Percentiles rank a stretch among this genome's conserved stretches.
phyloP scores from a whole-genome alignment of 2,113 vertebrate genomes.

The Gambusia holbrooki region DNA sequence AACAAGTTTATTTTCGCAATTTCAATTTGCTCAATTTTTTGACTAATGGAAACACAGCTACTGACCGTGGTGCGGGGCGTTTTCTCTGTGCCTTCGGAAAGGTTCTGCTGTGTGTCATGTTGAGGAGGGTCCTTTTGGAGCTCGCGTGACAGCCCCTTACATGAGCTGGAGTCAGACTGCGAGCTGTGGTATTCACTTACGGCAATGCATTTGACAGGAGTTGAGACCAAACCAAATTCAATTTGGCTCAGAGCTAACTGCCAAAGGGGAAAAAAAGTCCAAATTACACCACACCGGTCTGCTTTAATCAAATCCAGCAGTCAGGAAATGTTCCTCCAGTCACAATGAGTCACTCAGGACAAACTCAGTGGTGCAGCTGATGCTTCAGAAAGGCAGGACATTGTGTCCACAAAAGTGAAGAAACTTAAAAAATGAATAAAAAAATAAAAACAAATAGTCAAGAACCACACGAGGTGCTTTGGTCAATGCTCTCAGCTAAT shows the following conservation, averaged over 20 bases:
- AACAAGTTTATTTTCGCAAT: too few relatives aligned
- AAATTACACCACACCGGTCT: slow-evolving; percentile 5
- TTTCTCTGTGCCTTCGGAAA: not conserved
- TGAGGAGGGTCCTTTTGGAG: not conserved
- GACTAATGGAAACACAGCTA: too few relatives aligned
- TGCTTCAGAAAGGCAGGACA: not conserved
- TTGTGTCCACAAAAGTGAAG: not conserved
- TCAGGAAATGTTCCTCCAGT: not conserved
- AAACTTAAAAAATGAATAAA: not conserved
- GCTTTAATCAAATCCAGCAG: not conserved
- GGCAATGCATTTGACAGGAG: not conserved
- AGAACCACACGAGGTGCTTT: not conserved
- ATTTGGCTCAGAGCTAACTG: slow-evolving; percentile 10
- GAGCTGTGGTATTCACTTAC: not conserved
- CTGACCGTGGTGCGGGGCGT: not conserved
- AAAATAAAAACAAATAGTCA: not conserved
- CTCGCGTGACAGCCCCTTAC: not conserved
- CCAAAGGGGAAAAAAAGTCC: not conserved
- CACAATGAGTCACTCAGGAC: not conserved
- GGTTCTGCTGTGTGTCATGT: not conserved
- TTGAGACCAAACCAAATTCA: slow-evolving; percentile 21
- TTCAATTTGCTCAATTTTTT: too few relatives aligned
- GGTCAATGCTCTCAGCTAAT: not conserved
- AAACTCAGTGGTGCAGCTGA: not conserved
- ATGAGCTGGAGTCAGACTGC: not conserved